These are phyloP conservation scores for Reinhardtius hippoglossoides DNA, from an alignment of 2,113 vertebrate genomes.

Conservation along the genomic window DNA sequence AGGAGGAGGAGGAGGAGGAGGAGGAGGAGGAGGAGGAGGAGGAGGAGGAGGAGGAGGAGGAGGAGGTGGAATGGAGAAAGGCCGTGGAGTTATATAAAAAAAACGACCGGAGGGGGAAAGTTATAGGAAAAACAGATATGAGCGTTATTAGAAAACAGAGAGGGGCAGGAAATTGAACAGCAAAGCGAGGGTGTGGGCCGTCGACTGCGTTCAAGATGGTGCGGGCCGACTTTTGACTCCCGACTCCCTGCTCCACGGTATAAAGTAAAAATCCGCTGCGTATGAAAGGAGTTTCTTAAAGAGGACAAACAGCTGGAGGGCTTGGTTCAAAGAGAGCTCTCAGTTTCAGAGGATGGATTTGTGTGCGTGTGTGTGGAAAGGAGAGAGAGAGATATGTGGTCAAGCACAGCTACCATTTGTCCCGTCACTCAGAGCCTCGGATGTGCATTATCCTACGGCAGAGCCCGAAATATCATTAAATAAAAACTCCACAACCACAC, in stretches of 20 bases:
- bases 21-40: constrained; percentile 30
- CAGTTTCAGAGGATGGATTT: constrained; percentile 57
- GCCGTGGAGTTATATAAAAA: constrained; percentile 43
- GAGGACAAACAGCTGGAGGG: constrained; percentile 73
- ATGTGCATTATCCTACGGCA: constrained; percentile 44
- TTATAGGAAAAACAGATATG: constrained; percentile 65
- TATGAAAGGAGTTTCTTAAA: constrained; percentile 56
- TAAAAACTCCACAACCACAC: constrained; percentile 30
- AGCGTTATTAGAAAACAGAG: constrained; percentile 12
- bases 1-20: constrained; percentile 40
- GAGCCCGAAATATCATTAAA: constrained; percentile 52
- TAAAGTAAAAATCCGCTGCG: constrained; percentile 45
- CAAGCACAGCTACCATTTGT: constrained; percentile 66
- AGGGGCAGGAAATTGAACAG: constrained; percentile 55
- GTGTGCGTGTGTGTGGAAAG: not conserved
- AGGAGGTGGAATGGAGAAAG: constrained; percentile 51
- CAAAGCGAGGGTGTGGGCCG: constrained; percentile 11
- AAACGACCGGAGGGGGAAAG: constrained; percentile 17
- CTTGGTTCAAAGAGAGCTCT: constrained; percentile 66
- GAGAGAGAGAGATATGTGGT: constrained; percentile 16
- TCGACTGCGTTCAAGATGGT: constrained; percentile 27
- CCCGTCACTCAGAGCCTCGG: constrained; percentile 62
- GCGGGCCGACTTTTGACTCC: constrained; percentile 14
- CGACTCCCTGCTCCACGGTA: constrained; percentile 5
- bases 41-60: constrained; percentile 12